Percentiles rank a stretch among this genome's conserved stretches.
Conservation (phyloP, 2,888 invertebrate genomes). For the Sinodicranocentrus sp. region DNA sequence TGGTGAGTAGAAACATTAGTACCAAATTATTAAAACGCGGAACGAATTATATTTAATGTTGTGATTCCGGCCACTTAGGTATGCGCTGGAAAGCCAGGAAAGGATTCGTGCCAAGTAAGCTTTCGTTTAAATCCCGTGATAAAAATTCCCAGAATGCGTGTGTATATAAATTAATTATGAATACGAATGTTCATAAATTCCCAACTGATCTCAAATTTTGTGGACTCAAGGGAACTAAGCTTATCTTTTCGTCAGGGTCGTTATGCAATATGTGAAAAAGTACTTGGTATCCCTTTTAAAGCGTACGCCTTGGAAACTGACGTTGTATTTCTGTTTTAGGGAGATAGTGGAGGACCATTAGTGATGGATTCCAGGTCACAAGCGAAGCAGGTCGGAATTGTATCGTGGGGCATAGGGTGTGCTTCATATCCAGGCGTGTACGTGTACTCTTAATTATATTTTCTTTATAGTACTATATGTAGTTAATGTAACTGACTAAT, state of each 20-base stretch:
- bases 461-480: no score
- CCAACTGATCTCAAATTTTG: no score
- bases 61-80: constrained; percentile 14
- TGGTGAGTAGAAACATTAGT: constrained; percentile 85
- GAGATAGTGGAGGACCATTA: constrained; percentile 92
- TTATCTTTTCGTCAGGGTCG: no score
- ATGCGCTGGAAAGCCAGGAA: constrained; percentile 51
- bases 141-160: no score
- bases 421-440: constrained; percentile 59
- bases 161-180: neutral
- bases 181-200: neutral
- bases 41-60: neutral
- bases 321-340: constrained; percentile 80
- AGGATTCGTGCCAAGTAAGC: constrained; percentile 52
- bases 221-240: no score
- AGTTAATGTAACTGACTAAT: no score
- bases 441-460: neutral
- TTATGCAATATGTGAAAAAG: no score
- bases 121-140: neutral
- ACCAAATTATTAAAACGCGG: neutral
- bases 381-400: constrained; percentile 67
- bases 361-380: constrained; percentile 33
- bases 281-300: no score
- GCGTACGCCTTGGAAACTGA: neutral
- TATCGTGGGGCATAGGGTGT: constrained; percentile 64